phyloP scores from a whole-genome alignment of 2,888 invertebrate species.

The Synergus gifuensis region DNA sequence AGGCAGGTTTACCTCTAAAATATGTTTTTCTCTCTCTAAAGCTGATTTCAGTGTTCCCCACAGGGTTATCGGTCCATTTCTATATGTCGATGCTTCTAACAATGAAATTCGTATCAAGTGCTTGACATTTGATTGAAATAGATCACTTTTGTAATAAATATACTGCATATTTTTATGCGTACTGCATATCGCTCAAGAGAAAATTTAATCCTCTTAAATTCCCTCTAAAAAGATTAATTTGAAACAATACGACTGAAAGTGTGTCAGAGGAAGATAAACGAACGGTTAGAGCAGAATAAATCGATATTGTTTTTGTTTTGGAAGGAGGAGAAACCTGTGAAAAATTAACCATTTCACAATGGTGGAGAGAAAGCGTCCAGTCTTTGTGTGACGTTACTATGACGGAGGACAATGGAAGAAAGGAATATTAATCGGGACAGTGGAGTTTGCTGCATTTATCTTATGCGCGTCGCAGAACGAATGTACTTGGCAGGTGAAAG shows the following conservation, averaged over 20 bases:
- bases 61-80: no score
- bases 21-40: no score
- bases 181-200: no score
- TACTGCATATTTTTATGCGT: not conserved
- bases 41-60: no score
- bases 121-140: not conserved
- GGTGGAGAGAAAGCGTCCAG: not conserved
- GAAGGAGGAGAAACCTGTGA: not conserved
- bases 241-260: not conserved
- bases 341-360: slow-evolving; percentile 23
- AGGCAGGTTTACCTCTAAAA: no score
- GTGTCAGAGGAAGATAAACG: slow-evolving; percentile 7
- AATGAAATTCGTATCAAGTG: not conserved
- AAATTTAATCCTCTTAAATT: not conserved
- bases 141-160: not conserved
- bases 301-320: slow-evolving; percentile 12
- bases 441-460: slow-evolving; percentile 35
- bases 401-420: slow-evolving; percentile 19
- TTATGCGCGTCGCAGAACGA: slow-evolving; percentile 26
- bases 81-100: no score
- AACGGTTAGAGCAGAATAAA: not conserved
- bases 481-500: slow-evolving; percentile 37
- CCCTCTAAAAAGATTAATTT: not conserved
- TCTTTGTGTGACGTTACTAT: not conserved
- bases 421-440: slow-evolving; percentile 38